These are phyloP conservation scores for Channa argus DNA, from an alignment of 2,113 vertebrate species.

Conservation along the genomic window DNA sequence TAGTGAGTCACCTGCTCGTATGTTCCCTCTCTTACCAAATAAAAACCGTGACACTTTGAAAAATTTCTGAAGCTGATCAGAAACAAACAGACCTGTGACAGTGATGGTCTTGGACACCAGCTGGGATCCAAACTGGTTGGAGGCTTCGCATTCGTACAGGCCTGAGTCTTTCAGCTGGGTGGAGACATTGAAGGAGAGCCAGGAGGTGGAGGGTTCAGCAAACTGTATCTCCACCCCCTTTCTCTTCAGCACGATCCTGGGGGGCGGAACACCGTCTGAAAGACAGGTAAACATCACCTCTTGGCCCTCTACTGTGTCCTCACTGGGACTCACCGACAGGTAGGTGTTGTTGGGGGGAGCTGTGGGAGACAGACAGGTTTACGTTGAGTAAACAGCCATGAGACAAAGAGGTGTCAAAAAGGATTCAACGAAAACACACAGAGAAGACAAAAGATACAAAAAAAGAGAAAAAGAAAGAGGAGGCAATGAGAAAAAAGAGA, in stretches of 20 bases:
- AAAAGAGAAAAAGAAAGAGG: too few relatives aligned
- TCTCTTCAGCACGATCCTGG: conserved; percentile 75
- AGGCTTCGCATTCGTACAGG: conserved; percentile 66
- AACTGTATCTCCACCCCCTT: conserved; percentile 62
- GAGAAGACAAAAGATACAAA: too few relatives aligned
- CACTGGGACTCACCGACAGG: conserved; percentile 74
- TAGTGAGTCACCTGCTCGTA: too few relatives aligned
- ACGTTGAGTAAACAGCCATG: too few relatives aligned
- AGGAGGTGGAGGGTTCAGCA: conserved; percentile 14
- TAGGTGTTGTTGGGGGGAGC: conserved; percentile 75
- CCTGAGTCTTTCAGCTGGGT: conserved; percentile 56
- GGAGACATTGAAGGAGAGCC: conserved; percentile 41
- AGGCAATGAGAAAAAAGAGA: too few relatives aligned
- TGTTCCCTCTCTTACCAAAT: too few relatives aligned
- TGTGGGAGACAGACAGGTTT: conserved; percentile 38
- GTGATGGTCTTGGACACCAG: conserved; percentile 21
- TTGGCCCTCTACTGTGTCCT: conserved; percentile 66
- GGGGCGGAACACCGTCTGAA: conserved; percentile 58
- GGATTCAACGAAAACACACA: too few relatives aligned
- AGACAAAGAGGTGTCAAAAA: too few relatives aligned
- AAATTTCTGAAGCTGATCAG: too few relatives aligned
- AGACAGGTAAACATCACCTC: conserved; percentile 66
- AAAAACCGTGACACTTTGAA: too few relatives aligned
- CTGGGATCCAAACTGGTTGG: conserved; percentile 64
- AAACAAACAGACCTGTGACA: conserved; percentile 46